Percentiles rank a stretch among this genome's conserved stretches.
These are phyloP conservation scores for Cyanistes caeruleus DNA, from an alignment of 2,113 vertebrate genomes.

Conservation along the genomic window DNA sequence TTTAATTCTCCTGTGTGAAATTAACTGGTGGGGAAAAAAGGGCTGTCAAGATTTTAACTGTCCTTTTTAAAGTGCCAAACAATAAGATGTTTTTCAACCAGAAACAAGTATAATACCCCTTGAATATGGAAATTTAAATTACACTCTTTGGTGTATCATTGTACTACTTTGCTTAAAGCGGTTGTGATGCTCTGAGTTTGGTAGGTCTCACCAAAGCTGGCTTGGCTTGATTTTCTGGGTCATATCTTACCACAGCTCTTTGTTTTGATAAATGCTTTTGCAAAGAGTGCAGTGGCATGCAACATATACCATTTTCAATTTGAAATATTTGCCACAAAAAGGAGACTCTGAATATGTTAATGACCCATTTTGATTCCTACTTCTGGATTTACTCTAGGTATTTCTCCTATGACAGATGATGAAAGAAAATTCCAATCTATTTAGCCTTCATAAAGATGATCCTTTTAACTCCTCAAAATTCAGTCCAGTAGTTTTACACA, in stretches of 20 bases:
- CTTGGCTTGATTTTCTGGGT: neutral
- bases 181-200: neutral
- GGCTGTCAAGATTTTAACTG: neutral
- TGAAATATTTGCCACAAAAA: neutral
- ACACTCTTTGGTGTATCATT: neutral
- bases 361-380: neutral
- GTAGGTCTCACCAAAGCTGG: neutral
- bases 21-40: neutral
- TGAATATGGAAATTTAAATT: neutral
- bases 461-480: neutral
- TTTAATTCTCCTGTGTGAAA: neutral
- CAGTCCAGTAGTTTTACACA: neutral
- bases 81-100: neutral
- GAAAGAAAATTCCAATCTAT: neutral
- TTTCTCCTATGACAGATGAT: neutral
- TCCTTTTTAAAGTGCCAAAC: neutral
- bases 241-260: neutral
- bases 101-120: neutral
- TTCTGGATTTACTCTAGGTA: neutral
- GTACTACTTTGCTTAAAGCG: neutral
- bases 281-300: neutral
- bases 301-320: neutral
- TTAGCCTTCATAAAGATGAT: neutral
- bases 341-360: neutral
- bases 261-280: neutral